Percentiles rank a stretch among this genome's conserved stretches.
Evolutionary conservation across 2,888 invertebrate species (phyloP).

Genomic region (Ophion ventricosus): DNA sequence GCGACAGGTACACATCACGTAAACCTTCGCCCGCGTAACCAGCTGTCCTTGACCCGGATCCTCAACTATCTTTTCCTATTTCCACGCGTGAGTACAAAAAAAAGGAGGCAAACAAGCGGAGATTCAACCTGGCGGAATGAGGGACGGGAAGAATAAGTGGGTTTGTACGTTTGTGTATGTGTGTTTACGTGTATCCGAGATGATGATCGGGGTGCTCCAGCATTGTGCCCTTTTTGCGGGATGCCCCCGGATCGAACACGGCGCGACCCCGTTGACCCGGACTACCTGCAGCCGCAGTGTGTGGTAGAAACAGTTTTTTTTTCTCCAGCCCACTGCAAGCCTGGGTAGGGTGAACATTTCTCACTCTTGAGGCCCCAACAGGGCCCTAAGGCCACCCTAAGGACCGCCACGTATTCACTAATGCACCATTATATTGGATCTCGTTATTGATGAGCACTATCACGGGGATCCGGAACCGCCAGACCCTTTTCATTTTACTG

Average conservation of each 20-base stretch:
- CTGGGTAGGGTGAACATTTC: background rate
- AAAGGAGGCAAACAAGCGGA: conserved; percentile 49
- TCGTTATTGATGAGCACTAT: conserved; percentile 77
- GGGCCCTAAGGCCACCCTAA: conserved; percentile 15
- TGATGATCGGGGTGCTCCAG: conserved; percentile 42
- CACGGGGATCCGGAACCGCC: conserved; percentile 53
- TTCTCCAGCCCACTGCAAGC: conserved; percentile 48
- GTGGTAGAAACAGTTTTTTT: conserved; percentile 73
- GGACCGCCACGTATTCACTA: conserved; percentile 68
- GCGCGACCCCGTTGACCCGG: conserved; percentile 70
- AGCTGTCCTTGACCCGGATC: conserved; percentile 53
- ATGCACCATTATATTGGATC: conserved; percentile 79
- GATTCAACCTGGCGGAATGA: conserved; percentile 33
- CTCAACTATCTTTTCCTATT: conserved; percentile 40
- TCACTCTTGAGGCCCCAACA: conserved; percentile 34
- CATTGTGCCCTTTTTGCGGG: conserved; percentile 54
- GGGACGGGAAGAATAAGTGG: conserved; percentile 38
- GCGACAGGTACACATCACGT: conserved; percentile 63
- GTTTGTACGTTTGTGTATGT: conserved; percentile 2
- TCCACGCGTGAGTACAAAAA: conserved; percentile 35
- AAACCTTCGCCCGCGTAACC: conserved; percentile 49
- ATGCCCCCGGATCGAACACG: conserved; percentile 62
- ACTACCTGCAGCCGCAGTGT: conserved; percentile 74
- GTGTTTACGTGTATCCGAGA: conserved; percentile 15
- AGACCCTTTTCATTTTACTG: background rate